A percentile compares a stretch with the other conserved stretches of the same genome.
phyloP scores from a whole-genome alignment of 2,113 vertebrate genomes.

The Elephantulus edwardii region DNA sequence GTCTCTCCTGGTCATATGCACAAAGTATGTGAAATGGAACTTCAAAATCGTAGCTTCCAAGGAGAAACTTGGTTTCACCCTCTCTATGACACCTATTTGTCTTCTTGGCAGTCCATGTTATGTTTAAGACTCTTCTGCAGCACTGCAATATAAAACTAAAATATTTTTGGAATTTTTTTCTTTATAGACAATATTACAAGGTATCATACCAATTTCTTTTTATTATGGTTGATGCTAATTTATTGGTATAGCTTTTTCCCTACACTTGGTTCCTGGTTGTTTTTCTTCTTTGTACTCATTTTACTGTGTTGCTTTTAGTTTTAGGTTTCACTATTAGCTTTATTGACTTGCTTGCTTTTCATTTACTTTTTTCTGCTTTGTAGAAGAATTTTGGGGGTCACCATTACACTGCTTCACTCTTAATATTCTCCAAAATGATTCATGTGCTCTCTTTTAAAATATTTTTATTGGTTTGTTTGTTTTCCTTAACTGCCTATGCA shows the following conservation, averaged over 20 bases:
- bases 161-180: background rate
- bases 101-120: too few species aligned
- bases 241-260: slow-evolving; percentile 8
- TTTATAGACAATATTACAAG: background rate
- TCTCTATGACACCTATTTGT: too few species aligned
- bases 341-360: background rate
- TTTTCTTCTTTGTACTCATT: slow-evolving; percentile 16
- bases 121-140: too few species aligned
- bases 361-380: background rate
- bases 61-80: too few species aligned
- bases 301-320: background rate
- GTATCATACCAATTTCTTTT: background rate
- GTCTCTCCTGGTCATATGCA: too few species aligned
- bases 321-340: background rate
- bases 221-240: background rate
- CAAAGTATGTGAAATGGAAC: too few species aligned
- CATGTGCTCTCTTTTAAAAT: background rate
- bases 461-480: background rate
- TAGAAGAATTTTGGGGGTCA: background rate
- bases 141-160: slow-evolving; percentile 11
- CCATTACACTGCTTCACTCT: background rate
- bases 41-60: too few species aligned
- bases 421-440: slow-evolving; percentile 7
- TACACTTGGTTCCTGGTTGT: background rate
- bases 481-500: background rate